Evolutionary conservation across 1,140 invertebrate species (phyloP), one percentile per base, ranked within the genome.

Genomic region (Melanaphis sacchari): DNA sequence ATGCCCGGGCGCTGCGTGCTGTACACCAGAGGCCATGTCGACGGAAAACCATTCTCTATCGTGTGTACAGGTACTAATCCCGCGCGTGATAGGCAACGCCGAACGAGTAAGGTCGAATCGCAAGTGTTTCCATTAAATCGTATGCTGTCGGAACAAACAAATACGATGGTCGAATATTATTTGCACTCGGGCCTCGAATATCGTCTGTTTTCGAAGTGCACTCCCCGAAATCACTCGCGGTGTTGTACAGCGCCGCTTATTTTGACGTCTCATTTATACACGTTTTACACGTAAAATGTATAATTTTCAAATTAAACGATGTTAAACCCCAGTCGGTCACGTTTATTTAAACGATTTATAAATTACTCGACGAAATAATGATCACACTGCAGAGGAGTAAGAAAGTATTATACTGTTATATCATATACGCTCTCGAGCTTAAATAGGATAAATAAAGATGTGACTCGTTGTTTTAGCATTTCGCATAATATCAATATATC

Each of bases 1-100:
- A 81, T 22, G 22, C 38, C 21, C 6, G 9, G 40, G 9, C 9
- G 9, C 40, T 40, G 38, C 40, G 38, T 84, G 38, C 31, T 15
- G 40, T 66, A 76, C 5, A 26, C 7, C n/a, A n/a, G 41, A 43
- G 84, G 41, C 84, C 84, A 85, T 43, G 15, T 40, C 41, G 84
- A 26, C 84, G 84, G 84, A 43, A 43, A 85, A 41, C 41, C 84
- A 43, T 85, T 85, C 84, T 43, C 84, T 43, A 85, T 43, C 40
- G 41, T 85, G 41, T 85, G 40, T 46, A 15, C 24, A 31, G 31
- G n/a, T 15, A 66, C 59, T 66, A n/a, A 66, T n/a, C 59, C 31
- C 59, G 31, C 1, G 59, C 59, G 31, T 0, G 59, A 76, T 76
- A 76, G 31, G 59, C n/a, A 21, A 49, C 7, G 18, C 31, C 11